phyloP scores from a whole-genome alignment of 23 tunicate species.

The Trididemnum nubilum region DNA sequence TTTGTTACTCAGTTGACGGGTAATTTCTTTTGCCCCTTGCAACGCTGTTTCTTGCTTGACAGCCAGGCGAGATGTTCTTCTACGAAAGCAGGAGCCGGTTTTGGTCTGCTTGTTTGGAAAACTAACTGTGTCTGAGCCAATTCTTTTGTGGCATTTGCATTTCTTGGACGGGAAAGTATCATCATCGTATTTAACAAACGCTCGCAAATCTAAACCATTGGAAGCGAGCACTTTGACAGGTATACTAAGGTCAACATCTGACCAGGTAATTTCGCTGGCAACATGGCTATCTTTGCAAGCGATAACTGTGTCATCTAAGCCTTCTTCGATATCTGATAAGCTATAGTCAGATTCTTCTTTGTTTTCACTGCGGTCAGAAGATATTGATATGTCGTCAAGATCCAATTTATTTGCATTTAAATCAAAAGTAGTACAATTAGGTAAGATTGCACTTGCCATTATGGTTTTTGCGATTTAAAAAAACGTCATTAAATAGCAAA shows the following conservation, averaged over 20 bases:
- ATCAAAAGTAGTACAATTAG: not conserved
- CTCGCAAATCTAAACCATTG: not conserved
- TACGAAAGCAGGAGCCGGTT: conserved; percentile 4
- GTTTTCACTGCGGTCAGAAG: conserved; percentile 38
- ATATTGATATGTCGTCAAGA: not conserved
- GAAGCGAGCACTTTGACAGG: conserved; percentile 2
- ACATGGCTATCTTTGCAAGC: not conserved
- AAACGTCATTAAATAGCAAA: no score
- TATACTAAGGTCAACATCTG: not conserved
- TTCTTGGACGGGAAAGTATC: not conserved
- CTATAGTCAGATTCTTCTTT: conserved; percentile 79
- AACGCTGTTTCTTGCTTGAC: conserved; percentile 40
- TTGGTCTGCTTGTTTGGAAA: not conserved
- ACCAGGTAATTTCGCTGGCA: not conserved
- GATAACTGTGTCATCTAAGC: conserved; percentile 21
- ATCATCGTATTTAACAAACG: conserved; percentile 5
- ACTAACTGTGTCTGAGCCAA: not conserved
- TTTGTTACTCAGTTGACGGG: not conserved
- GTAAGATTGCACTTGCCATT: conserved; percentile 3
- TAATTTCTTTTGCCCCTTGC: conserved; percentile 16
- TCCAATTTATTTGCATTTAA: not conserved
- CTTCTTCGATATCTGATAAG: conserved; percentile 93
- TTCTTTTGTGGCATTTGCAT: not conserved
- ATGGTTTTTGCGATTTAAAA: not conserved
- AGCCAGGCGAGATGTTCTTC: conserved; percentile 9